These are phyloP conservation scores for Drosophila orena DNA, from an alignment of 1,140 invertebrate species.

Conservation along the genomic window DNA sequence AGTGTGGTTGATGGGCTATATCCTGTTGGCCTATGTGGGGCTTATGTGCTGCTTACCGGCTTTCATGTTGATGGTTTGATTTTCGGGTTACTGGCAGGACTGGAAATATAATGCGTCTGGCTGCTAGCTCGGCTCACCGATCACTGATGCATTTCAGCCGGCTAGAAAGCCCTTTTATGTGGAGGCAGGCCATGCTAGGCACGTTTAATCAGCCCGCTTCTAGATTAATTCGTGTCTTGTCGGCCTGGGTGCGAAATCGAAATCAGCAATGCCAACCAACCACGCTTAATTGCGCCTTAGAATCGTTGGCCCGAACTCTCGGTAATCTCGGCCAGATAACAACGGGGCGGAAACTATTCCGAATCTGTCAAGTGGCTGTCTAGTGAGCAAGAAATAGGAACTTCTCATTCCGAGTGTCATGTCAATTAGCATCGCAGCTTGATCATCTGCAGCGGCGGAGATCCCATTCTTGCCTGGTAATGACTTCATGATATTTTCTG, in stretches of 20 bases:
- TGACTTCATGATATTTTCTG: slow-evolving; percentile 54
- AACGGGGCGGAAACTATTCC: slow-evolving; percentile 32
- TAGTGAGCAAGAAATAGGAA: slow-evolving; percentile 20
- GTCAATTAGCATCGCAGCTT: slow-evolving; percentile 33
- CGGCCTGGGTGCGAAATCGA: slow-evolving; percentile 51
- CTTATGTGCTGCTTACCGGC: slow-evolving; percentile 66
- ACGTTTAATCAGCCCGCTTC: slow-evolving; percentile 61
- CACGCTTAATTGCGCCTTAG: slow-evolving; percentile 48
- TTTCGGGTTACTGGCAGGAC: slow-evolving; percentile 14
- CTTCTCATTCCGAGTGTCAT: slow-evolving; percentile 26
- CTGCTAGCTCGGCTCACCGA: slow-evolving; percentile 50
- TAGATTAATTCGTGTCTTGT: slow-evolving; percentile 73
- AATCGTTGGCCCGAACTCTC: slow-evolving; percentile 24
- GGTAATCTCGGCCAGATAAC: slow-evolving; percentile 26
- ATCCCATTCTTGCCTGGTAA: background rate
- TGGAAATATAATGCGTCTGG: slow-evolving; percentile 36
- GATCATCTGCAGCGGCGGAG: slow-evolving; percentile 31
- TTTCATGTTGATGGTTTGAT: slow-evolving; percentile 50
- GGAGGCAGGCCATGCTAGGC: slow-evolving; percentile 39
- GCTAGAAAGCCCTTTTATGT: slow-evolving; percentile 61
- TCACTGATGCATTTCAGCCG: slow-evolving; percentile 54
- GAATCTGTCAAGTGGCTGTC: slow-evolving; percentile 3
- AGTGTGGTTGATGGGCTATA: slow-evolving; percentile 1
- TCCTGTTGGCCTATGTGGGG: slow-evolving; percentile 1
- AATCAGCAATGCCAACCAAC: slow-evolving; percentile 50